Base-by-base conservation (phyloP, 2,113 vertebrate genomes). In the Telmatochromis brichardi region DNA sequence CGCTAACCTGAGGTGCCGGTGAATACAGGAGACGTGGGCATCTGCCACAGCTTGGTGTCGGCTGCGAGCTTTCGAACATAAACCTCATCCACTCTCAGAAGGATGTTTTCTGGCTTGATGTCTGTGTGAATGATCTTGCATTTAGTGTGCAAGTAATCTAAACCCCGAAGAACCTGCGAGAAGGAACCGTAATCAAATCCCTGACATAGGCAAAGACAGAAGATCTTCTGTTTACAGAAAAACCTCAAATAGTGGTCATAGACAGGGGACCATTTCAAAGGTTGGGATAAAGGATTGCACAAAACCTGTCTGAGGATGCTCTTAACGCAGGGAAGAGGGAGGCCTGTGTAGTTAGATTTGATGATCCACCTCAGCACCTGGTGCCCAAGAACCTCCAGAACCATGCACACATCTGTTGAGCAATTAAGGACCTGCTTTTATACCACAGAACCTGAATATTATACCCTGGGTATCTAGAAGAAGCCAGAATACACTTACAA, bases 71-170 rank as follows among this genome's bases (percentile, higher is more conserved):
- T 96, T 85, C 97, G 95, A 80, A 99, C 96, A n/a, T 97, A 98
- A 15, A 94, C 96, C 37, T 98, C 97, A 4, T 98, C 98, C 94
- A 98, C 98, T 4, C 97, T 97, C 96, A 99, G 97, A 88, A 99
- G 87, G 93, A 99, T 99, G 94, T 99, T 99, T 80, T 99, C 98
- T 1, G 98, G 98, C 94, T 99, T 99, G 95, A 47, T 99, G 89
- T 99, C 98, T 0, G 98, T 98, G 87, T 99, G 98, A 86, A 99
- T 99, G 84, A 99, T 99, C 96, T 98, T 98, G 96, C 98, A 99
- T 95, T 98, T 99, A 92, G 97, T 97, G 94, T 99, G 98, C 28
- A 99, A 95, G 92, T 99, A 99, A 96, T 99, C 98, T 91, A 99
- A 97, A 91, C 98, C 98, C 93, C 97, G 98, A 91, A 99, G 96